Conservation (phyloP, 2,888 invertebrate genomes). For the Isoperla grammatica region DNA sequence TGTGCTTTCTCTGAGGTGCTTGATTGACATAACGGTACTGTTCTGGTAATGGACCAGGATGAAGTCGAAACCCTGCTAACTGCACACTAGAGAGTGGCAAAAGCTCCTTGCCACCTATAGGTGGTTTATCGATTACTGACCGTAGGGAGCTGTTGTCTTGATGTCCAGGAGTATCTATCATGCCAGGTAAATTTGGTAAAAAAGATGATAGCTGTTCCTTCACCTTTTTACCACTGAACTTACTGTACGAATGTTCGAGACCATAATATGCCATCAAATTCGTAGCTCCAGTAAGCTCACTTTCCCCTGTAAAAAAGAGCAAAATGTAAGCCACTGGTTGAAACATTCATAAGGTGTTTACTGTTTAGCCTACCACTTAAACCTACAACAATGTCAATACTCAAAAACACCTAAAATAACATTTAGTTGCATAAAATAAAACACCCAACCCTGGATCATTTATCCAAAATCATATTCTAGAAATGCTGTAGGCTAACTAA, state of each 20-base stretch:
- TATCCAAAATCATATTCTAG: too few relatives aligned
- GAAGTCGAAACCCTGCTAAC: conserved; percentile 87
- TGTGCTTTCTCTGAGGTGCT: conserved; percentile 87
- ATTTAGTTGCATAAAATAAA: too few relatives aligned
- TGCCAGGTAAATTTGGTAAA: conserved; percentile 90
- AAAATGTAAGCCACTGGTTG: too few relatives aligned
- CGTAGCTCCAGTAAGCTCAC: conserved; percentile 90
- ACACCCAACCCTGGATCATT: too few relatives aligned
- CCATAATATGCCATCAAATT: conserved; percentile 97
- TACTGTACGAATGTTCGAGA: conserved; percentile 94
- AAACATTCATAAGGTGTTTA: too few relatives aligned
- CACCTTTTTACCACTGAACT: conserved; percentile 94
- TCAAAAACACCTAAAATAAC: too few relatives aligned
- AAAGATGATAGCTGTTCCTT: conserved; percentile 94
- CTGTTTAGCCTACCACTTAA: too few relatives aligned
- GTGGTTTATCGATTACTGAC: conserved; percentile 92
- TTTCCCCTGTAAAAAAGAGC: conserved; percentile 60
- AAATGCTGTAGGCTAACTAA: too few relatives aligned
- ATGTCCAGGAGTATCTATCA: conserved; percentile 84
- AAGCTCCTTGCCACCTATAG: conserved; percentile 87
- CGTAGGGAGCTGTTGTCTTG: conserved; percentile 77
- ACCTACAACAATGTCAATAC: too few relatives aligned
- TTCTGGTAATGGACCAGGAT: conserved; percentile 93
- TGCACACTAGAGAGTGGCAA: conserved; percentile 80
- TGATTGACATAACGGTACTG: conserved; percentile 91